Percentiles rank a stretch among this genome's conserved stretches.
phyloP scores from a whole-genome alignment of 2,888 invertebrate species.

The Tetragnatha montana region DNA sequence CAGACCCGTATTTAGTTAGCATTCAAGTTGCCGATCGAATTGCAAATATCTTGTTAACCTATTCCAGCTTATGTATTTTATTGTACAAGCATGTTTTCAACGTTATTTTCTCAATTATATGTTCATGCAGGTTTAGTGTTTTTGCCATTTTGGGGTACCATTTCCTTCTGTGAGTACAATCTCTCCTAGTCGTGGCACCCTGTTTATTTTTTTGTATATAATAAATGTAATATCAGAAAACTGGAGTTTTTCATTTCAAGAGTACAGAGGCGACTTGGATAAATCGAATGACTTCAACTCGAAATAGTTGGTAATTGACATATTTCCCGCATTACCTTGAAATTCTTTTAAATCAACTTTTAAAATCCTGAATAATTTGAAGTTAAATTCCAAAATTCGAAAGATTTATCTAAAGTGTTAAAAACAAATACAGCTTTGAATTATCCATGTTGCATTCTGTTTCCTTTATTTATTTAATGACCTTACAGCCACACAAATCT shows the following conservation, averaged over 20 bases:
- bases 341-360: too few relatives aligned
- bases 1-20: neutral
- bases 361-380: too few relatives aligned
- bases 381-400: too few relatives aligned
- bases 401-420: too few relatives aligned
- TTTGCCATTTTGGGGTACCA: slow-evolving; percentile 40
- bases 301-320: too few relatives aligned
- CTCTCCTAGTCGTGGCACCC: slow-evolving; percentile 59
- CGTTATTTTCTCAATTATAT: slow-evolving; percentile 37
- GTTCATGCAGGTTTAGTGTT: slow-evolving; percentile 59
- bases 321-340: too few relatives aligned
- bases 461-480: too few relatives aligned
- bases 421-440: too few relatives aligned
- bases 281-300: too few relatives aligned
- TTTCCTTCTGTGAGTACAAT: slow-evolving; percentile 68
- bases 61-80: slow-evolving; percentile 63
- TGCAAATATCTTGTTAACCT: slow-evolving; percentile 47
- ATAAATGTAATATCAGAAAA: slow-evolving; percentile 45
- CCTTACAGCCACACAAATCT: too few relatives aligned
- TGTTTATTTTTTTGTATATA: slow-evolving; percentile 64
- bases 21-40: slow-evolving; percentile 35
- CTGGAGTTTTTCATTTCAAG: neutral
- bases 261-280: too few relatives aligned
- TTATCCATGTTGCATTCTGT: too few relatives aligned
- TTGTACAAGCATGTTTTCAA: slow-evolving; percentile 47